Percentiles rank a stretch among this genome's conserved stretches.
Evolutionary conservation across 2,888 invertebrate species (phyloP).

Genomic region (Keiferia lycopersicella): DNA sequence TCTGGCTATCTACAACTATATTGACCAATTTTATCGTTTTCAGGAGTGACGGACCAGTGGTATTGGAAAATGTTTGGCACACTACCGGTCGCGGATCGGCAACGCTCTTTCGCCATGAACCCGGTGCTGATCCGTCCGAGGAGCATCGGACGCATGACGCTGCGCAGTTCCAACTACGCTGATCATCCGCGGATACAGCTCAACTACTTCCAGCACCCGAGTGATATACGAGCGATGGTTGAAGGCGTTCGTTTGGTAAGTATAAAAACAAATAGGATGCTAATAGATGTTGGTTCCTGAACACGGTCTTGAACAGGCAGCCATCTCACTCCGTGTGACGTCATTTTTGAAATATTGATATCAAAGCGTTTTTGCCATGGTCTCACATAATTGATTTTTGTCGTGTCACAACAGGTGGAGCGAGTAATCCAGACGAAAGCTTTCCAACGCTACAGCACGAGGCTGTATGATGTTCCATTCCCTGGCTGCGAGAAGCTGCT

Average conservation of each 20-base stretch:
- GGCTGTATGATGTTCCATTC: constrained; percentile 77
- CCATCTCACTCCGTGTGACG: too few relatives aligned
- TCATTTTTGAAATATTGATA: too few relatives aligned
- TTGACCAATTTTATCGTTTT: constrained; percentile 33
- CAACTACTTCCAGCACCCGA: constrained; percentile 88
- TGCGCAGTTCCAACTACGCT: constrained; percentile 87
- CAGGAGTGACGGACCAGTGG: constrained; percentile 82
- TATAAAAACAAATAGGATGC: background rate
- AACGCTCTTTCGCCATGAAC: constrained; percentile 85
- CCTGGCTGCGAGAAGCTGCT: constrained; percentile 84
- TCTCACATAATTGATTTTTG: too few relatives aligned
- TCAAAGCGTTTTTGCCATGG: too few relatives aligned
- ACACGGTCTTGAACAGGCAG: too few relatives aligned
- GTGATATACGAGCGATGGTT: constrained; percentile 87
- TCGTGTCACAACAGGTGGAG: constrained; percentile 65
- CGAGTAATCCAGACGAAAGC: constrained; percentile 61
- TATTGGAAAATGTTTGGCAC: constrained; percentile 79
- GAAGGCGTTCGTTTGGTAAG: constrained; percentile 87
- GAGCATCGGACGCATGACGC: constrained; percentile 86
- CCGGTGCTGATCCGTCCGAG: constrained; percentile 88
- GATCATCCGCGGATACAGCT: constrained; percentile 90
- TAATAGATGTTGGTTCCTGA: too few relatives aligned
- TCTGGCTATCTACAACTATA: too few relatives aligned
- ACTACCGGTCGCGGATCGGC: constrained; percentile 59
- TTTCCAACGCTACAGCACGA: constrained; percentile 63